These are phyloP conservation scores for human (Homo sapiens) DNA, from an alignment of 2,113 vertebrate genomes.

Conservation along the genomic window DNA sequence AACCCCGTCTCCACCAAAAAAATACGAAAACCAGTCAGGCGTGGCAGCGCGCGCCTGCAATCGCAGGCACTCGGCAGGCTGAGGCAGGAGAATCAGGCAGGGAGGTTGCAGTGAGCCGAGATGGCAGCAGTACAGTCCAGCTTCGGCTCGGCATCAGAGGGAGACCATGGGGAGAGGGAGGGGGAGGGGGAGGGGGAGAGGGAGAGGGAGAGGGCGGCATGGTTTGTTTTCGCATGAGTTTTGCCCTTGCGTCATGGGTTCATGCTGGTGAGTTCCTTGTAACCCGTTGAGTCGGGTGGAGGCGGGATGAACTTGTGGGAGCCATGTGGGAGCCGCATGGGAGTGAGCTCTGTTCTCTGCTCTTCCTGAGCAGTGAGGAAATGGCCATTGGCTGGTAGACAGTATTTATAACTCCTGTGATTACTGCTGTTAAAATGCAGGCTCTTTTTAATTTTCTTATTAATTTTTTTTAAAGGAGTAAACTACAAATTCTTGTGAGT, in stretches of 20 bases:
- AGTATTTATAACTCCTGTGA: not conserved
- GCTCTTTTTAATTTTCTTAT: not conserved
- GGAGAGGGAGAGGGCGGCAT: not conserved
- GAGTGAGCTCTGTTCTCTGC: not conserved
- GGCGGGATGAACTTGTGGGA: too few species aligned
- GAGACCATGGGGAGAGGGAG: too few species aligned
- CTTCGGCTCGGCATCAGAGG: too few species aligned
- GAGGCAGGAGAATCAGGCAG: too few species aligned
- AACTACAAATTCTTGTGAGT: conserved; percentile 92
- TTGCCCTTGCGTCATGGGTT: not conserved
- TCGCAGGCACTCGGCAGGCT: too few species aligned
- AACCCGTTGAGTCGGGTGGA: not conserved
- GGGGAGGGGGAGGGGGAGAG: too few species aligned
- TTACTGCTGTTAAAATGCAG: not conserved
- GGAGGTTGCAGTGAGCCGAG: too few species aligned
- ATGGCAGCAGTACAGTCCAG: too few species aligned
- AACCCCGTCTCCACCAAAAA: too few species aligned
- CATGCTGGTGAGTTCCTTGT: not conserved
- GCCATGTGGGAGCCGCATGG: not conserved
- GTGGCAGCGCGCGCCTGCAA: too few species aligned
- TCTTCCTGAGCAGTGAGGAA: not conserved
- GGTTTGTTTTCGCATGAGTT: not conserved
- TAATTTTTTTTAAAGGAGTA: conserved; percentile 84
- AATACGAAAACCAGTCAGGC: too few species aligned
- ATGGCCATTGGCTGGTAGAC: not conserved